phyloP scores from a whole-genome alignment of 2,113 vertebrate genomes.

The Ciconia maguari region DNA sequence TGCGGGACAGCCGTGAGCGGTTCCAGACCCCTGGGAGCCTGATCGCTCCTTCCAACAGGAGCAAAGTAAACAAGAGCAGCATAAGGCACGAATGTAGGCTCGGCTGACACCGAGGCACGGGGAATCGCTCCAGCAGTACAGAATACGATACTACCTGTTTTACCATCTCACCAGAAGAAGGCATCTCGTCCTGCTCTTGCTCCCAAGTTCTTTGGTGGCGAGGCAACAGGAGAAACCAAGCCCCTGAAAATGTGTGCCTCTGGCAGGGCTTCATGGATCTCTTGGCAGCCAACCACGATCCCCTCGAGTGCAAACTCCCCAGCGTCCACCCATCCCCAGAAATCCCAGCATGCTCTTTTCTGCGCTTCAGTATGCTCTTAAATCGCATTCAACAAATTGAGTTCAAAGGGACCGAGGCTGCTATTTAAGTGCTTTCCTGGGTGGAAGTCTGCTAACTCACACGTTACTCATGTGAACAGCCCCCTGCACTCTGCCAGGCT shows the following conservation, averaged over 20 bases:
- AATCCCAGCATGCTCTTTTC: neutral
- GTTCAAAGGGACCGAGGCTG: neutral
- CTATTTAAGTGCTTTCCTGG: neutral
- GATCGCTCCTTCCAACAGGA: neutral
- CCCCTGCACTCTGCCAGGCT: neutral
- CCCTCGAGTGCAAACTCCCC: neutral
- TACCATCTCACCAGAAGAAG: neutral
- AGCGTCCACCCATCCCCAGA: neutral
- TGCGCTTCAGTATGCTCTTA: neutral
- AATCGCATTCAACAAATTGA: neutral
- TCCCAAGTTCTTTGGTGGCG: neutral
- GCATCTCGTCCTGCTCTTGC: neutral
- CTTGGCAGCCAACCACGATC: neutral
- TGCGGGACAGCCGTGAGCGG: neutral
- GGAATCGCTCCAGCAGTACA: neutral
- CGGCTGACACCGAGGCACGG: neutral
- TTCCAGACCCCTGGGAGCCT: too few relatives aligned
- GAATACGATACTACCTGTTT: fast-evolving
- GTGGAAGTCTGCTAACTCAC: neutral
- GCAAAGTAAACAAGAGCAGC: neutral
- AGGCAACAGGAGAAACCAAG: neutral
- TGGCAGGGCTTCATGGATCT: neutral
- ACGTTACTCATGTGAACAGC: neutral
- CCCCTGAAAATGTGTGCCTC: fast-evolving
- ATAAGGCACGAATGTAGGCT: neutral